Evolutionary conservation across 2,888 invertebrate genomes (phyloP), one percentile per base, ranked within the genome.

Genomic region (Scaptomyza cyrtandrae): DNA sequence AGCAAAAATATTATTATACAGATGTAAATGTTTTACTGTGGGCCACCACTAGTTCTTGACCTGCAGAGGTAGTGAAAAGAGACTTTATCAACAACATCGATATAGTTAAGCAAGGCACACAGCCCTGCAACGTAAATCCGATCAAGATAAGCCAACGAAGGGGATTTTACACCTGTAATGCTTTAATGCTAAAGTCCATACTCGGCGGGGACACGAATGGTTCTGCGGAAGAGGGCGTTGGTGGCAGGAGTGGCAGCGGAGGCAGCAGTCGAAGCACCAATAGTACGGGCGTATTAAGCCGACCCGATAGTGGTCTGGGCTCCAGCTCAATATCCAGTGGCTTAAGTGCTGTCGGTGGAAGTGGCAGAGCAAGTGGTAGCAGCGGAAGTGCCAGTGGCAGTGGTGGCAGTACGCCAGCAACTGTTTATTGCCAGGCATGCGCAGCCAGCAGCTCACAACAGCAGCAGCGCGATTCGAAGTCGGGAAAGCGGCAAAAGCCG

Each of bases 161-260:
- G 74, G 84, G 87, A 80, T 87, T 88, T 68, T 89, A 89, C 41
- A 82, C 81, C 71, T 89, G 90, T 90, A 89, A 91, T 91, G 91
- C 90, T 86, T 91, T 91, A 88, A 91, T 91, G 91, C 91, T 91
- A 85, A 91, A 89, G 76, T 90, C 91, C 63, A 89, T 91, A 65
- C 87, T 90, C 60, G 90, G 90, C 77, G 85, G 87, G 68, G 90
- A 90, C 78, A 84, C 90, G 78, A 86, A 88, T 76, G 90, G 86
- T 82, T 83, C 86, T 59, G 83, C 83, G 73, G 90, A 89, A 76
- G 90, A 89, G 50, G 87, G 82, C 75, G 78, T 60, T 70, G 80
- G 73, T 65, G 74, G 77, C 63, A 67, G 85, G 78, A 75, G 68
- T 64, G 57, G 65, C 54, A 68, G 68, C 50, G 71, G 35, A 11